A percentile compares a stretch with the other conserved stretches of the same genome.
phyloP scores from a whole-genome alignment of 1,140 invertebrate species.

The Gryllus bimaculatus region DNA sequence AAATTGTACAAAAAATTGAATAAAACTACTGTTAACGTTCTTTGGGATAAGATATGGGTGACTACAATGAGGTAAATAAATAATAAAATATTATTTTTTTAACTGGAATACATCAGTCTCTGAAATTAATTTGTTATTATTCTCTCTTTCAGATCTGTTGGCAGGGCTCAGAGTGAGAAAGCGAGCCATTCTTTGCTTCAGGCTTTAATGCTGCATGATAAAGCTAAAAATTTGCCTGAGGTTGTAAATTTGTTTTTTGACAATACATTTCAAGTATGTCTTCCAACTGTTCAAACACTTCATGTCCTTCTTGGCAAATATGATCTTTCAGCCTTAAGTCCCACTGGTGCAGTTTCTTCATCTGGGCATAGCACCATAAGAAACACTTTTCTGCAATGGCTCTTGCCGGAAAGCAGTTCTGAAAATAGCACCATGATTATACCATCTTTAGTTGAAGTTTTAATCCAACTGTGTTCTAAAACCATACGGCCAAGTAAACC shows the following conservation, averaged over 20 bases:
- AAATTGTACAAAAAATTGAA: neutral
- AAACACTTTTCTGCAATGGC: neutral
- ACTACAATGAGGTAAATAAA: conserved; percentile 33
- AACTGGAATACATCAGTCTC: neutral
- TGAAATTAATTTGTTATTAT: neutral
- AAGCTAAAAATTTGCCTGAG: conserved; percentile 29
- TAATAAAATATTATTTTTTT: neutral
- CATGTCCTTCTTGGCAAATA: neutral
- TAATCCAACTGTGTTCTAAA: neutral
- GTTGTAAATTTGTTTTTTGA: conserved; percentile 35
- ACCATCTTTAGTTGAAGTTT: neutral
- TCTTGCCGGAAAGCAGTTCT: neutral
- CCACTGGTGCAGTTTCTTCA: neutral
- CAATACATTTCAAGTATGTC: conserved; percentile 32
- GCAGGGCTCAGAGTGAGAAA: conserved; percentile 33
- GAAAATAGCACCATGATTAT: neutral
- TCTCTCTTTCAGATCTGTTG: conserved; percentile 29
- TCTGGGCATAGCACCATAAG: neutral
- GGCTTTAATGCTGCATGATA: conserved; percentile 31
- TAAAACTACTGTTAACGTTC: conserved; percentile 20
- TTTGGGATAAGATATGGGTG: conserved; percentile 38
- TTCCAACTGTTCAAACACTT: conserved; percentile 34
- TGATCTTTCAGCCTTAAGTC: neutral
- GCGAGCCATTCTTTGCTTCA: conserved; percentile 34
- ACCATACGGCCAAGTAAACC: neutral